Conservation (phyloP, 2,888 invertebrate genomes). For the Cremastinae sp. region DNA sequence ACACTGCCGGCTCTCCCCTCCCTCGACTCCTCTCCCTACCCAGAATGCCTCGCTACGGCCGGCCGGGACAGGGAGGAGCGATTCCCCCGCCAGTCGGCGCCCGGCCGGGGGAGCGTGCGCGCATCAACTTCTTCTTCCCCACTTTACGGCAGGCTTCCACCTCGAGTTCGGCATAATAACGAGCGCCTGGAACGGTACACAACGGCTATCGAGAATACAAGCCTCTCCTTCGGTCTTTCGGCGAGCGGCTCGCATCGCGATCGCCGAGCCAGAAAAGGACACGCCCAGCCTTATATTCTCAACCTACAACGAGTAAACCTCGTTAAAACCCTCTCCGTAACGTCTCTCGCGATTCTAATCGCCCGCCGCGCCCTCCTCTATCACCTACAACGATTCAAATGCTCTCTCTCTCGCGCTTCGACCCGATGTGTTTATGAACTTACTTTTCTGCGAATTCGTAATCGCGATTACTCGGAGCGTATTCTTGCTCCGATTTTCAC, state of each 20-base stretch:
- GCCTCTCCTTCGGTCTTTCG: slow-evolving; percentile 15
- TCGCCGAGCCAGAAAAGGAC: slow-evolving; percentile 30
- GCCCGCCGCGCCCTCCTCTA: slow-evolving; percentile 66
- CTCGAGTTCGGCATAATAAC: slow-evolving; percentile 4
- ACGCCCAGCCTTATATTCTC: slow-evolving; percentile 57
- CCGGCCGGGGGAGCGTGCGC: neutral
- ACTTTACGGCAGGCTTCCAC: too few relatives aligned
- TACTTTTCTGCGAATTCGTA: too few relatives aligned
- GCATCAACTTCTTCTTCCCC: too few relatives aligned
- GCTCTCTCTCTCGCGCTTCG: slow-evolving; percentile 47
- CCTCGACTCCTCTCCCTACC: slow-evolving; percentile 33
- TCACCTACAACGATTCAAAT: slow-evolving; percentile 58
- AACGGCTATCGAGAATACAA: slow-evolving; percentile 9
- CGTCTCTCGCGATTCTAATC: slow-evolving; percentile 26
- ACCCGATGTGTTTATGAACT: neutral
- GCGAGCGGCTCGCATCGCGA: slow-evolving; percentile 23
- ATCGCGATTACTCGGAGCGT: too few relatives aligned
- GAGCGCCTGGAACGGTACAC: slow-evolving; percentile 20
- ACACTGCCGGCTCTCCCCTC: slow-evolving; percentile 64
- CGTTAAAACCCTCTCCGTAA: slow-evolving; percentile 6
- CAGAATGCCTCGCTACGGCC: slow-evolving; percentile 18
- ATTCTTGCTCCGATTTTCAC: too few relatives aligned
- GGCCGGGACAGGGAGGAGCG: slow-evolving; percentile 46
- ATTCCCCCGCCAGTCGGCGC: slow-evolving; percentile 11
- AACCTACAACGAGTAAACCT: slow-evolving; percentile 29